Evolutionary conservation across 2,888 invertebrate genomes (phyloP).

Genomic region (Idaea straminata): DNA sequence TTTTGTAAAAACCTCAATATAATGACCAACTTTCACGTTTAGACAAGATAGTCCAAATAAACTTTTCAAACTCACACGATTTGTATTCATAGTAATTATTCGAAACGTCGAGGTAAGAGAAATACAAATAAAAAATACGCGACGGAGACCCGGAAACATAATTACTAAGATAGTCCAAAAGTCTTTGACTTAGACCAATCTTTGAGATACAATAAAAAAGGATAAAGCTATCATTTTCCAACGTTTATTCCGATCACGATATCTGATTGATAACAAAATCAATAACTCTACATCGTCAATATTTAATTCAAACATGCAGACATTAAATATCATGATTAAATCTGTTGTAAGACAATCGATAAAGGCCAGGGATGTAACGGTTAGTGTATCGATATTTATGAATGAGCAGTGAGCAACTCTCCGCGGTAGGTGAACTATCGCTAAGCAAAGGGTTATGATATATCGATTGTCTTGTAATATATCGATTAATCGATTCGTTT

Average conservation of each 20-base stretch:
- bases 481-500: constrained; percentile 12
- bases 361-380: constrained; percentile 62
- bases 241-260: too few species aligned
- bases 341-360: constrained; percentile 57
- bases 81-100: too few species aligned
- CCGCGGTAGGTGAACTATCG: constrained; percentile 55
- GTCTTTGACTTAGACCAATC: neutral
- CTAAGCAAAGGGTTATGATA: constrained; percentile 38
- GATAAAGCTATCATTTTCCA: neutral
- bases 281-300: neutral
- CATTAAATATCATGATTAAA: constrained; percentile 39
- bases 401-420: constrained; percentile 53
- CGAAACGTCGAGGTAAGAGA: too few species aligned
- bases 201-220: neutral
- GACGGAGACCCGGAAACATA: too few species aligned
- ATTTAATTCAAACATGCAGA: constrained; percentile 6
- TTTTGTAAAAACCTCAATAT: too few species aligned
- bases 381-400: constrained; percentile 59
- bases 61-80: too few species aligned
- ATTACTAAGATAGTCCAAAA: too few species aligned
- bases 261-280: neutral
- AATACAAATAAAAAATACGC: too few species aligned
- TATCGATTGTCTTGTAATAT: constrained; percentile 1
- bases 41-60: too few species aligned
- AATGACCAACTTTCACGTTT: too few species aligned